Evolutionary conservation across 1,140 invertebrate species (phyloP).

Genomic region (Philotrypesis tridentata): DNA sequence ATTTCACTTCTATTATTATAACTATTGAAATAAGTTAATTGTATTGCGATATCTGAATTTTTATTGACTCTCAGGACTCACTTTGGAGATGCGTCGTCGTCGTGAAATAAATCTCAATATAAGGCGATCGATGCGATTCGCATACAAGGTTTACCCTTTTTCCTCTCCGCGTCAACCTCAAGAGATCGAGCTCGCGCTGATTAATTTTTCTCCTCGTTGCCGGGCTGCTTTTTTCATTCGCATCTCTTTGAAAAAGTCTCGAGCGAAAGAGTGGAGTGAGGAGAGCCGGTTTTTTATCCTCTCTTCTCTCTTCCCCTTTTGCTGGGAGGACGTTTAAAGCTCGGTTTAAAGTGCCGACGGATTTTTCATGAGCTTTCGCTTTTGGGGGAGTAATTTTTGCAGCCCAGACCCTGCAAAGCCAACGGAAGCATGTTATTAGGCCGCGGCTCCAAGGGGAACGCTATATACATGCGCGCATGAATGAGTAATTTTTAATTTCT

Average conservation of each 20-base stretch:
- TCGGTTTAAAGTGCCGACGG: neutral
- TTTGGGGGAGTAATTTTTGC: constrained; percentile 16
- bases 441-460: neutral
- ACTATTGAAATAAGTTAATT: no score
- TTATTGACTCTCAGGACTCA: no score
- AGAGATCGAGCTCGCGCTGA: constrained; percentile 3
- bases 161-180: neutral
- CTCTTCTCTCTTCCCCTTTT: neutral
- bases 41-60: no score
- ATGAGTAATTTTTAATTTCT: constrained; percentile 33
- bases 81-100: no score
- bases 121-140: no score
- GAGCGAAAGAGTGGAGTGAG: neutral
- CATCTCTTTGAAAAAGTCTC: constrained; percentile 9
- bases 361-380: neutral
- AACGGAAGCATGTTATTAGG: neutral
- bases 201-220: constrained; percentile 26
- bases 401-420: neutral
- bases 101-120: no score
- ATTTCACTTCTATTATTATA: no score
- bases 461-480: neutral
- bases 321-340: no score
- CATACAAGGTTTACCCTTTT: no score
- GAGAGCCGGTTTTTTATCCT: neutral
- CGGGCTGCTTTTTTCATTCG: neutral